Evolutionary conservation across 2,113 vertebrate species (phyloP).

Genomic region (Fregetta grallaria): DNA sequence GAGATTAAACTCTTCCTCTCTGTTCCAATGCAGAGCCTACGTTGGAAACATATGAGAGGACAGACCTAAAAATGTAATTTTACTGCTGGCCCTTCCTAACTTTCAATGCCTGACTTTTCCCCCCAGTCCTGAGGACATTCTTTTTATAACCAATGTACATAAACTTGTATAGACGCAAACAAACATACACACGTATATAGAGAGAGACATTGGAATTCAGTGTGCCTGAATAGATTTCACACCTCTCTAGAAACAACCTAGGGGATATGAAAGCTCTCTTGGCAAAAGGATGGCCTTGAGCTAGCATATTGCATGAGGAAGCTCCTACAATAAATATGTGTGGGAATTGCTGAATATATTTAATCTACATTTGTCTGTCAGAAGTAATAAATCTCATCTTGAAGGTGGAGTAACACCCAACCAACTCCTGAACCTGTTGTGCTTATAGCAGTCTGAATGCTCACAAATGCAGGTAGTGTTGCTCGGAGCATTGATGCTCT

Average conservation of each 20-base stretch:
- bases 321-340: background rate
- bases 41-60: background rate
- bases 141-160: background rate
- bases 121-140: background rate
- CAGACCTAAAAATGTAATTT: background rate
- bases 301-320: background rate
- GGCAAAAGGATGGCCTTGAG: background rate
- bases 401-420: background rate
- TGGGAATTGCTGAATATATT: background rate
- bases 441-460: background rate
- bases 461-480: background rate
- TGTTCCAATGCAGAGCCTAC: background rate
- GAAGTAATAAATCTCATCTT: background rate
- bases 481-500: background rate
- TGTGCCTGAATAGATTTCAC: background rate
- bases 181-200: background rate
- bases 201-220: background rate
- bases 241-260: background rate
- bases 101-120: background rate
- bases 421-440: background rate
- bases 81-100: background rate
- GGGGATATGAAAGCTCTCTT: background rate
- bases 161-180: background rate
- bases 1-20: background rate
- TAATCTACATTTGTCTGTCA: background rate